Percentiles rank a stretch among this genome's conserved stretches.
phyloP scores from a whole-genome alignment of 2,888 invertebrate species.

The Thereva nobilitata region DNA sequence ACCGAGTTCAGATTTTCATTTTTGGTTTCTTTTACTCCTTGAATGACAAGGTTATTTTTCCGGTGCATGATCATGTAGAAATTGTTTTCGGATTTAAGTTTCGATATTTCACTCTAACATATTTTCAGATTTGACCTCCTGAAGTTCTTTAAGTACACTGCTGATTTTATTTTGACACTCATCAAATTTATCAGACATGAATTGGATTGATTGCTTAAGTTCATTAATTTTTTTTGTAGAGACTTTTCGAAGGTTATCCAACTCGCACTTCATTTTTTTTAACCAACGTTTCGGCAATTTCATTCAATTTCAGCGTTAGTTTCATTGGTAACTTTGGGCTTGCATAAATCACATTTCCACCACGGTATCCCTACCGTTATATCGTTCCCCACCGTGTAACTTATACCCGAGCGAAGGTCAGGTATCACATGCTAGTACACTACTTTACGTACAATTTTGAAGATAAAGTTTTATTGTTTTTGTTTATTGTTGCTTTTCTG shows the following conservation, averaged over 20 bases:
- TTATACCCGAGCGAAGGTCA: too few species aligned
- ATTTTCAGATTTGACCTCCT: background rate
- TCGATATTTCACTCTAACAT: background rate
- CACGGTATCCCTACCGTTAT: too few species aligned
- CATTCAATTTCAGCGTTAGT: background rate
- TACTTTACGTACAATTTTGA: too few species aligned
- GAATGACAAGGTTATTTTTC: background rate
- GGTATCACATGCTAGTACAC: too few species aligned
- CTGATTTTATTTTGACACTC: too few species aligned
- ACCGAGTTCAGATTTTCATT: constrained; percentile 6
- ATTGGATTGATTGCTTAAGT: too few species aligned
- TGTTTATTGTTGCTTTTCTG: too few species aligned
- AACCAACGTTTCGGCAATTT: background rate
- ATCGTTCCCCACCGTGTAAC: too few species aligned
- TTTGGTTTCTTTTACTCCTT: constrained; percentile 1
- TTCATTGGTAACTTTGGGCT: background rate
- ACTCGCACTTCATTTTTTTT: background rate
- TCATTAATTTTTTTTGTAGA: too few species aligned
- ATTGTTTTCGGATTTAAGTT: background rate
- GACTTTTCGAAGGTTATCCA: too few species aligned
- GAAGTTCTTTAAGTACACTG: background rate
- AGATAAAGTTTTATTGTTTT: too few species aligned
- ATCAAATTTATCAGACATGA: too few species aligned
- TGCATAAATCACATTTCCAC: constrained; percentile 15
- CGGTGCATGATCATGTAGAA: background rate